These are phyloP conservation scores for Donacobius atricapilla DNA, from an alignment of 2,113 vertebrate genomes.

Conservation along the genomic window DNA sequence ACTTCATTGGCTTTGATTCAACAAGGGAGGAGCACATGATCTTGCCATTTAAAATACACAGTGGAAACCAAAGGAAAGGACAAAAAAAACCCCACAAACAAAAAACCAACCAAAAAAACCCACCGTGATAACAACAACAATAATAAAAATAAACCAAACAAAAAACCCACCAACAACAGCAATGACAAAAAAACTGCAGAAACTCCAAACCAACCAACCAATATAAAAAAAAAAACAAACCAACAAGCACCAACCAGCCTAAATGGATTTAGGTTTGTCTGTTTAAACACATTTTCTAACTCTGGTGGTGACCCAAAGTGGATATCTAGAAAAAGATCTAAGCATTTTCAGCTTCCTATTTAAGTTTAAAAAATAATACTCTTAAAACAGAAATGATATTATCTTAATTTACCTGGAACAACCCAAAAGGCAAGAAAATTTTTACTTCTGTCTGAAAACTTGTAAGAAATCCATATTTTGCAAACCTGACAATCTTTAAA, in stretches of 20 bases:
- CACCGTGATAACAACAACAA: not conserved
- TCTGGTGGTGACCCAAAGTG: not conserved
- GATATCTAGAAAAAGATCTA: not conserved
- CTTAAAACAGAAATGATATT: not conserved
- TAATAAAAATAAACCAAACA: not conserved
- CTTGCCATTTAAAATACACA: not conserved
- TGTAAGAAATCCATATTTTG: not conserved
- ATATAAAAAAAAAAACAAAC: not conserved
- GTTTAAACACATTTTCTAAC: not conserved
- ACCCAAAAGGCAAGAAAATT: not conserved
- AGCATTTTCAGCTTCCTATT: not conserved
- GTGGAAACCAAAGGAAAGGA: not conserved
- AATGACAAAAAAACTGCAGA: not conserved
- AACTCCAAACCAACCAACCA: not conserved
- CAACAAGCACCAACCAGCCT: not conserved
- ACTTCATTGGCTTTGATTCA: not conserved
- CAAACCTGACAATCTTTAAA: not conserved
- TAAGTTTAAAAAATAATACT: not conserved
- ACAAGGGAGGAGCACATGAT: not conserved
- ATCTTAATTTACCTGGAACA: not conserved
- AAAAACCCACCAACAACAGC: too few species aligned
- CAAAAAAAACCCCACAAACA: not conserved
- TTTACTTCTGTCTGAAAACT: not conserved
- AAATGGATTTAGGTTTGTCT: not conserved
- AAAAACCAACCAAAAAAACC: not conserved